Evolutionary conservation across 1,140 invertebrate species (phyloP).

Genomic region (Fopius arisanus): DNA sequence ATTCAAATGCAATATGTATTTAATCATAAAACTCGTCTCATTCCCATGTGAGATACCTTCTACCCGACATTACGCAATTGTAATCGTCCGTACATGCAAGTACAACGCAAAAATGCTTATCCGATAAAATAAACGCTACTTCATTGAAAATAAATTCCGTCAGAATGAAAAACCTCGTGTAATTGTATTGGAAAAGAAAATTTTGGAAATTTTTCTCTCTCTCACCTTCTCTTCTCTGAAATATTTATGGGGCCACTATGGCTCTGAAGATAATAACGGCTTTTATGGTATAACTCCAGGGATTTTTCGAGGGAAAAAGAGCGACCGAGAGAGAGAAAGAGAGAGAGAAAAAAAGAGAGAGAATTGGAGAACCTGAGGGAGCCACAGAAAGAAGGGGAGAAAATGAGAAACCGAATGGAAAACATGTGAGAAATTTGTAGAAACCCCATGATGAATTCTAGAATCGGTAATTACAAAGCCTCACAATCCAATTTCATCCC

Average conservation of each 20-base stretch:
- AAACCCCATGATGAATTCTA: background rate
- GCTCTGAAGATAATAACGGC: background rate
- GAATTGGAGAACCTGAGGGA: background rate
- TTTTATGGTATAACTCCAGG: background rate
- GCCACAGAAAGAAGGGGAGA: background rate
- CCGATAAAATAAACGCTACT: background rate
- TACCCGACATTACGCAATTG: background rate
- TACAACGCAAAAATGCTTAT: background rate
- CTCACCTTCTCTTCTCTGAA: background rate
- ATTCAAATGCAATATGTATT: no score
- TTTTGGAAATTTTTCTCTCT: background rate
- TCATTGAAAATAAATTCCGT: background rate
- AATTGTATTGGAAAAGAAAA: background rate
- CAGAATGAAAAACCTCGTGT: background rate
- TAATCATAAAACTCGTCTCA: background rate
- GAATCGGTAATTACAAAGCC: background rate
- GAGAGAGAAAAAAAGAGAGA: background rate
- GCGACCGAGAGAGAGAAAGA: background rate
- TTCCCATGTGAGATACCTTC: background rate
- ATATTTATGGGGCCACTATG: background rate
- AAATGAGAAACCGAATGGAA: background rate
- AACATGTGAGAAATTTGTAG: background rate
- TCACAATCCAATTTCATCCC: background rate
- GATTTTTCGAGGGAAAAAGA: constrained; percentile 2
- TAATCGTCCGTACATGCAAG: constrained; percentile 2